These are phyloP conservation scores for Lophotriccus pileatus DNA, from an alignment of 2,797 vertebrate species.

Conservation along the genomic window DNA sequence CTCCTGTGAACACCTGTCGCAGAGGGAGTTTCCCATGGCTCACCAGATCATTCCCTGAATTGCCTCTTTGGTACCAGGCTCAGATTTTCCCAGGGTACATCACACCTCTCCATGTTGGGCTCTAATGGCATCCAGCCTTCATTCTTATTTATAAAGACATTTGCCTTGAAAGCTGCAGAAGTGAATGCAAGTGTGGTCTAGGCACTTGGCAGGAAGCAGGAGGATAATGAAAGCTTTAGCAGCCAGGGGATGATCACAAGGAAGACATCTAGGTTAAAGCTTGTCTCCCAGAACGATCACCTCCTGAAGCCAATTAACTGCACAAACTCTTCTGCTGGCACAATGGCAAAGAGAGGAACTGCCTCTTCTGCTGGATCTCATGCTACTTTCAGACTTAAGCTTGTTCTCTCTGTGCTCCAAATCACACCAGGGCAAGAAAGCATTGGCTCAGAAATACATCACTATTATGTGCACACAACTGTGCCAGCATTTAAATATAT, in stretches of 20 bases:
- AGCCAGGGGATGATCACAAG: neutral
- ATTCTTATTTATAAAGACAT: neutral
- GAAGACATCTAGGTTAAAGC: neutral
- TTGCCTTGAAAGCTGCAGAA: neutral
- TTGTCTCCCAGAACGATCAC: neutral
- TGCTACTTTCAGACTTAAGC: neutral
- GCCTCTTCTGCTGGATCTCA: neutral
- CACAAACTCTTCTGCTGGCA: neutral
- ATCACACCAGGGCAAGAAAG: neutral
- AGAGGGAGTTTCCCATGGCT: neutral
- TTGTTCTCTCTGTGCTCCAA: neutral
- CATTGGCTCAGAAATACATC: neutral
- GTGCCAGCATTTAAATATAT: neutral
- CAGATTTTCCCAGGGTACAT: neutral
- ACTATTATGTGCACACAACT: neutral
- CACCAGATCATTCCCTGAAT: neutral
- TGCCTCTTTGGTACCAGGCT: neutral
- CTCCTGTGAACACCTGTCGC: neutral
- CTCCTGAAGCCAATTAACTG: neutral
- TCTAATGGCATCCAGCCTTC: neutral
- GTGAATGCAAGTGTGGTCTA: fast-evolving
- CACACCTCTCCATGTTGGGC: neutral
- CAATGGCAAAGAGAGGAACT: neutral
- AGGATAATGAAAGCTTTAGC: neutral
- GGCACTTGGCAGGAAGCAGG: neutral